These are phyloP conservation scores for Sapayoa aenigma DNA, from an alignment of 2,113 vertebrate genomes.

Conservation along the genomic window DNA sequence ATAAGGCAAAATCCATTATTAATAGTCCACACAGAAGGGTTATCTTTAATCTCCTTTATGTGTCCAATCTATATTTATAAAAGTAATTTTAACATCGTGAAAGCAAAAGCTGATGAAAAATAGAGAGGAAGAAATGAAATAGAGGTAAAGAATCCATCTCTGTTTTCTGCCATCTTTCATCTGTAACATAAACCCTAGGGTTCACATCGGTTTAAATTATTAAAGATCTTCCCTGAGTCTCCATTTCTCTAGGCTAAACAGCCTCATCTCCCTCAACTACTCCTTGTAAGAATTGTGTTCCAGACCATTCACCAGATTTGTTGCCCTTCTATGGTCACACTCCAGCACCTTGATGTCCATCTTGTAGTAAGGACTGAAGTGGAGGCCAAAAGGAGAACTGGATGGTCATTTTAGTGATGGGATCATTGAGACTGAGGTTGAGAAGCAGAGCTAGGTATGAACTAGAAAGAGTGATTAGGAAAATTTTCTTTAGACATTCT, in stretches of 20 bases:
- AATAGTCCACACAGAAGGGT: not conserved
- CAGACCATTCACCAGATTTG: not conserved
- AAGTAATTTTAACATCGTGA: not conserved
- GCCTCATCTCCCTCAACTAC: not conserved
- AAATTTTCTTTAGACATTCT: not conserved
- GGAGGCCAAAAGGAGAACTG: not conserved
- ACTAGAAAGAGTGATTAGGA: not conserved
- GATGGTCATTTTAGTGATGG: accelerated
- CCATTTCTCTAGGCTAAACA: not conserved
- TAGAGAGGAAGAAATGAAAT: not conserved
- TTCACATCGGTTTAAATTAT: not conserved
- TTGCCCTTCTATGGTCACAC: not conserved
- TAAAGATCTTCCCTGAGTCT: not conserved
- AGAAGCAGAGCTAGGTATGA: not conserved
- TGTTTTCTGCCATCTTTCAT: not conserved
- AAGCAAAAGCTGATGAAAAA: not conserved
- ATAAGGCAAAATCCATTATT: not conserved
- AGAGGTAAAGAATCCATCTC: not conserved
- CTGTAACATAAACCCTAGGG: not conserved
- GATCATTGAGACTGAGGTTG: not conserved
- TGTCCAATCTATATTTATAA: not conserved
- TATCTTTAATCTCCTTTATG: not conserved
- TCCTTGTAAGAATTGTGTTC: not conserved
- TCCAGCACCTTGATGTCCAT: not conserved
- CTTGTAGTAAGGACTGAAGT: not conserved